Percentiles rank a stretch among this genome's conserved stretches.
phyloP scores from a whole-genome alignment of 2,113 vertebrate species.

The Apeltes quadracus region DNA sequence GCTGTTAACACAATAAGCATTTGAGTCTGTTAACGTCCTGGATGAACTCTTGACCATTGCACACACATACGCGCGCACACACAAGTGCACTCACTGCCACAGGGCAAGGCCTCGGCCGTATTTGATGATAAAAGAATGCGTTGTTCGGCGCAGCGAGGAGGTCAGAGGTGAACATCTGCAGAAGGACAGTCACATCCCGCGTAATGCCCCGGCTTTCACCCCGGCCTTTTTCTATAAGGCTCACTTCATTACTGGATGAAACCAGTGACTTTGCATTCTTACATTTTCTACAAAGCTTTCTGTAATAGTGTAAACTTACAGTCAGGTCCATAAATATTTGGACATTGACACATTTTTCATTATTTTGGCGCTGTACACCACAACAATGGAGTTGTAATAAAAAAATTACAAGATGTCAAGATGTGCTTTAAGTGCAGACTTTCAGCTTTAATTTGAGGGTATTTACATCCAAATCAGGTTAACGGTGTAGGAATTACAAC shows the following conservation, averaged over 20 bases:
- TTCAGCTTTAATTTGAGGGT: too few relatives aligned
- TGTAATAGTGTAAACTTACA: neutral
- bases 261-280: neutral
- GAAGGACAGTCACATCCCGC: constrained; percentile 62
- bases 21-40: neutral
- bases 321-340: too few relatives aligned
- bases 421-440: too few relatives aligned
- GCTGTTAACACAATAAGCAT: constrained; percentile 16
- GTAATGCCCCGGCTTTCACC: constrained; percentile 30
- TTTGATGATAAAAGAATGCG: constrained; percentile 46
- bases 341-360: too few relatives aligned
- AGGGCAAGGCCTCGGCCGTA: constrained; percentile 35
- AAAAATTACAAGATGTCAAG: too few relatives aligned
- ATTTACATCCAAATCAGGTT: too few relatives aligned
- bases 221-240: neutral
- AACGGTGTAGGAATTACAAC: too few relatives aligned
- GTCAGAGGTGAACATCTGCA: constrained; percentile 66
- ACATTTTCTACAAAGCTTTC: neutral
- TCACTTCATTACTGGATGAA: neutral
- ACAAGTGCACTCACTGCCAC: constrained; percentile 22
- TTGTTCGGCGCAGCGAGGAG: constrained; percentile 54
- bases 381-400: too few relatives aligned
- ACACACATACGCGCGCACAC: constrained; percentile 11
- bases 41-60: constrained; percentile 49
- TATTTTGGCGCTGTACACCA: too few relatives aligned